phyloP scores from a whole-genome alignment of 2,888 invertebrate genomes.

The Temnothorax ravouxi region DNA sequence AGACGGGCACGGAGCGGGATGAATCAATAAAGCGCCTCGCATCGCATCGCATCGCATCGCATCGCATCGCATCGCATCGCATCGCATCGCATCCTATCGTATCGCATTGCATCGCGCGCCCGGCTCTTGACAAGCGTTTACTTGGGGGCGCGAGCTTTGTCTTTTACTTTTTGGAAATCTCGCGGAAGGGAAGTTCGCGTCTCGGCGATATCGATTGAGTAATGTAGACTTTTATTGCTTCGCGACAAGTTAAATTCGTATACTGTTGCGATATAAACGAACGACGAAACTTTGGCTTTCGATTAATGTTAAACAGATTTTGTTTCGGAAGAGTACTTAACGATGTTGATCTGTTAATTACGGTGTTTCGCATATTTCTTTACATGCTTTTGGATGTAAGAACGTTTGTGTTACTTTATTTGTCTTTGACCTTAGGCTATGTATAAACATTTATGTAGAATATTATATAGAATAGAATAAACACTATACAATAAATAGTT shows the following conservation, averaged over 20 bases:
- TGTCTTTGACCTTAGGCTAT: background rate
- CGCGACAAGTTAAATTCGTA: background rate
- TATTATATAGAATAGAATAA: no score
- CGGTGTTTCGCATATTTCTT: background rate
- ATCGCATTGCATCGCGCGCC: slow-evolving; percentile 56
- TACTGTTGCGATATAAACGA: background rate
- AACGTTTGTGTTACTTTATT: background rate
- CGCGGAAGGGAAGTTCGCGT: background rate
- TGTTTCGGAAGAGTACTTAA: background rate
- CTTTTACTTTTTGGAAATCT: slow-evolving; percentile 18
- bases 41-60: slow-evolving; percentile 34
- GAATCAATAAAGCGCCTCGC: slow-evolving; percentile 73
- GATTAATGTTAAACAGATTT: background rate
- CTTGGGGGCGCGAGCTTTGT: slow-evolving; percentile 35
- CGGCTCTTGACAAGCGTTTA: slow-evolving; percentile 54
- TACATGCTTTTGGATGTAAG: background rate
- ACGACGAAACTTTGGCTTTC: background rate
- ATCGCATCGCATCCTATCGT: slow-evolving; percentile 60
- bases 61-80: slow-evolving; percentile 36
- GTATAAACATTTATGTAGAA: no score
- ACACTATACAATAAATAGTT: no score
- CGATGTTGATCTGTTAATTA: slow-evolving; percentile 2
- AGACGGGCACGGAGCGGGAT: slow-evolving; percentile 65
- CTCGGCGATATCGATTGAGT: slow-evolving; percentile 29
- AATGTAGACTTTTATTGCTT: background rate